Base-by-base conservation (phyloP, 2,113 vertebrate species). In the Eurystomus gularis region DNA sequence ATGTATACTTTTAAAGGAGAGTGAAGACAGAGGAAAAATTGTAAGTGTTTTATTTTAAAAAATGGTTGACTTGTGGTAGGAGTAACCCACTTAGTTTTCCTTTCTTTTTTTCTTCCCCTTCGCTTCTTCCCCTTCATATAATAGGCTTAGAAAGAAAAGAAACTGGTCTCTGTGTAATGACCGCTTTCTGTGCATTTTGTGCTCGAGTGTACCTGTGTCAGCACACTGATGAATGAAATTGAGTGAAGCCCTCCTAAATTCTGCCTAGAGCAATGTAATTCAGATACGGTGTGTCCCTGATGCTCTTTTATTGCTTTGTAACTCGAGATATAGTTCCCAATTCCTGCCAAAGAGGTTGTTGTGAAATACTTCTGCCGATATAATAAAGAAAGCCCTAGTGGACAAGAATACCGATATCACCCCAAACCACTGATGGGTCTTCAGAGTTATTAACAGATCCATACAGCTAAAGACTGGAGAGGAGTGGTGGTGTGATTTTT, bases 171-270 rank as follows among this genome's bases (percentile, higher is more conserved):
- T 70, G 73, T 94, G 90, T 79, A 81, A 75, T 15, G 69, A 95
- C 70, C 21, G 40, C 96, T 95, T 84, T 95, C 81, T 90, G 82
- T 96, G 97, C 88, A 37, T 81, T 92, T 89, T 96, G 94, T 96
- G 97, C 97, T 95, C 97, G 73, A 62, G 71, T 33, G 24, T 97
- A 91, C 96, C 93, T 60, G 78, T 97, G 94, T 88, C 31, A 93
- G 68, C 84, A 95, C 94, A 91, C 90, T 91, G 98, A 98, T 98
- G 97, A 98, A 98, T 98, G 98, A 98, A 98, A 98, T 97, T 96
- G 96, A 98, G 78, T 89, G 97, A 97, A 97, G 98, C 97, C 96
- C 89, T 93, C 28, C 97, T 93, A 96, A 96, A 96, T 96, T 94
- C 60, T 88, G 26, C 55, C 94, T 64, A 92, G 89, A 90, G 58